Conservation (phyloP, 53 echinoderm and acorn worm genomes). For the Hippasteria phrygiana region DNA sequence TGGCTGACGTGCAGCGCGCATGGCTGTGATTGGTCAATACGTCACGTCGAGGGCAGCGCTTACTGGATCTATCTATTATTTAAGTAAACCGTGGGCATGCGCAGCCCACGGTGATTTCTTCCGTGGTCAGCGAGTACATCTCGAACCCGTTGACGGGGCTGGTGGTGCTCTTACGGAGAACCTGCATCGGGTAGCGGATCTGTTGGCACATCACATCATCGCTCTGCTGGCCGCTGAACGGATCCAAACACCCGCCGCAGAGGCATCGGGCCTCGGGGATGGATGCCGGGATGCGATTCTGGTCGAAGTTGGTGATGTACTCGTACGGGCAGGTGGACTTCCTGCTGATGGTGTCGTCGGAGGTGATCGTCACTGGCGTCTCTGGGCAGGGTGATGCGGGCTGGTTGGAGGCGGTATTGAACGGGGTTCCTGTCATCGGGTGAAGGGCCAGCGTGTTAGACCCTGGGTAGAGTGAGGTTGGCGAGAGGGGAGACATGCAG, state of each 20-base stretch:
- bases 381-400: neutral
- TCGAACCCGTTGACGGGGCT: slow-evolving; percentile 13
- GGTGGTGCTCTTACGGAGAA: neutral
- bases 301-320: slow-evolving; percentile 27
- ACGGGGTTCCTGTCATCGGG: neutral
- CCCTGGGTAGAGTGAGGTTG: neutral
- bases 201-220: neutral
- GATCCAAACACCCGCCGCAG: slow-evolving; percentile 28
- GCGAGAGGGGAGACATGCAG: neutral
- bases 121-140: slow-evolving; percentile 17
- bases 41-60: neutral
- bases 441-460: slow-evolving; percentile 21
- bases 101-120: slow-evolving; percentile 45
- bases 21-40: neutral
- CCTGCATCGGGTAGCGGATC: slow-evolving; percentile 33
- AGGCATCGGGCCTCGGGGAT: slow-evolving; percentile 42
- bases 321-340: slow-evolving; percentile 35
- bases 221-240: neutral
- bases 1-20: too few relatives aligned
- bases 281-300: slow-evolving; percentile 10
- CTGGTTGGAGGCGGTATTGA: neutral
- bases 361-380: neutral
- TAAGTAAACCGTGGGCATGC: slow-evolving; percentile 25
- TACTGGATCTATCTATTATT: neutral
- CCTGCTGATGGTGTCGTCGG: neutral